Evolutionary conservation across 1,140 invertebrate genomes (phyloP).

Genomic region (Nasonia vitripennis): DNA sequence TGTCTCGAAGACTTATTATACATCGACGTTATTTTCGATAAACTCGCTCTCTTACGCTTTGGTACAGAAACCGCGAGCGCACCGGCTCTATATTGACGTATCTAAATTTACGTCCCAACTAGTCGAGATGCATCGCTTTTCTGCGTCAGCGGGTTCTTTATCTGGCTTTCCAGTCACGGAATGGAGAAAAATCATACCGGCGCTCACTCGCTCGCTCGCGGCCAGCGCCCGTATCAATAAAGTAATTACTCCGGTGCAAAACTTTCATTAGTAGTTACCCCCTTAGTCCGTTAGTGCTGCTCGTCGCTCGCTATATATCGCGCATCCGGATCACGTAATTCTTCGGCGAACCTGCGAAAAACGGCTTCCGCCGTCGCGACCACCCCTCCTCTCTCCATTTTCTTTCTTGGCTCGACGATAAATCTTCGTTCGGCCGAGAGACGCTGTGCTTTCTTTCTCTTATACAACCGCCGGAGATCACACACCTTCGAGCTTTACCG

Average conservation of each 20-base stretch:
- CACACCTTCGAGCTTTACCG: background rate
- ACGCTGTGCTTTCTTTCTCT: conserved; percentile 36
- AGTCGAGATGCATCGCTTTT: conserved; percentile 29
- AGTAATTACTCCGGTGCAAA: conserved; percentile 70
- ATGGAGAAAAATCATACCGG: conserved; percentile 69
- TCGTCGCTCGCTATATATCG: conserved; percentile 61
- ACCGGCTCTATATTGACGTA: conserved; percentile 10
- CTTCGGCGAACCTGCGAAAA: conserved; percentile 60
- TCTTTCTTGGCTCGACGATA: conserved; percentile 53
- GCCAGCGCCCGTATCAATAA: conserved; percentile 68
- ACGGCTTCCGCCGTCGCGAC: conserved; percentile 46
- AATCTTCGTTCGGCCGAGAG: conserved; percentile 56
- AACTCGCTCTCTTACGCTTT: no score
- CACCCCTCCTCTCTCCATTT: conserved; percentile 8
- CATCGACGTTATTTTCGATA: no score
- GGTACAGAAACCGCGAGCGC: no score
- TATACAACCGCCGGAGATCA: conserved; percentile 10
- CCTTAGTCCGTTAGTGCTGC: conserved; percentile 43
- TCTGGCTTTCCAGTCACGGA: conserved; percentile 56
- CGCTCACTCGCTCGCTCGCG: conserved; percentile 15
- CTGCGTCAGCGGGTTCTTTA: conserved; percentile 35
- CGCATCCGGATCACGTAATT: conserved; percentile 69
- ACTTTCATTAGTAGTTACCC: conserved; percentile 70
- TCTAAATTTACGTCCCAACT: conserved; percentile 21
- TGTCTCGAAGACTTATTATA: no score